Evolutionary conservation across 2,888 invertebrate species (phyloP), one percentile per base, ranked within the genome.

Genomic region (Cybosia mesomella): DNA sequence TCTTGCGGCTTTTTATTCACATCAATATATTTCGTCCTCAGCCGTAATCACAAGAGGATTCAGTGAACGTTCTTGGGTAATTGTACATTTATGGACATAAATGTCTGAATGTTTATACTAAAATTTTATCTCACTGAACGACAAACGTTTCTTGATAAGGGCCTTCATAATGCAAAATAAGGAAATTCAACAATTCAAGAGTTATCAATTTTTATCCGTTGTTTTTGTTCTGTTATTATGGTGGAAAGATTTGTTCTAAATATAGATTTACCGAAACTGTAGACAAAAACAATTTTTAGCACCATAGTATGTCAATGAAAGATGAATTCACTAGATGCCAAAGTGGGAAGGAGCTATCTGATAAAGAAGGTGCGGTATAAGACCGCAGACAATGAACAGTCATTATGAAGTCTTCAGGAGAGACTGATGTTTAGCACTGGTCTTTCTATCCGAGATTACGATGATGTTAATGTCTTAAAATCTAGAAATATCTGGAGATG

Each of bases 1-100:
- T 39, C 10, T 18, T 39, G 59, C 24, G 28, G 24, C 49, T 49
- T 49, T 61, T 49, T 18, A 10, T 59, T 59, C 7, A 22, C 39
- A 39, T 15, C 10, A 59, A 59, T 59, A 36, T 39, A 28, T 49
- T 61, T 49, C n/a, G 49, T 49, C 11, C 39, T 49, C n/a, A 49
- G 18, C 49, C 49, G 49, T 49, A 49, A 49, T n/a, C 49, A n/a
- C 49, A n/a, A 49, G 49, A 49, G 49, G 49, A 49, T 49, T 49
- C 49, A n/a, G 49, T 49, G n/a, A n/a, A 49, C 49, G n/a, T 49
- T 49, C n/a, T 9, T 49, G 9, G 9, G 2, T 18, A n/a, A 49
- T n/a, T 49, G 49, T 49, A n/a, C 18, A n/a, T 49, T 49, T 49
- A 49, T 49, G n/a, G 49, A 49, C 49, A 9, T n/a, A 49, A 49